Evolutionary conservation across 2,113 vertebrate genomes (phyloP).

Genomic region (Oxyura jamaicensis): DNA sequence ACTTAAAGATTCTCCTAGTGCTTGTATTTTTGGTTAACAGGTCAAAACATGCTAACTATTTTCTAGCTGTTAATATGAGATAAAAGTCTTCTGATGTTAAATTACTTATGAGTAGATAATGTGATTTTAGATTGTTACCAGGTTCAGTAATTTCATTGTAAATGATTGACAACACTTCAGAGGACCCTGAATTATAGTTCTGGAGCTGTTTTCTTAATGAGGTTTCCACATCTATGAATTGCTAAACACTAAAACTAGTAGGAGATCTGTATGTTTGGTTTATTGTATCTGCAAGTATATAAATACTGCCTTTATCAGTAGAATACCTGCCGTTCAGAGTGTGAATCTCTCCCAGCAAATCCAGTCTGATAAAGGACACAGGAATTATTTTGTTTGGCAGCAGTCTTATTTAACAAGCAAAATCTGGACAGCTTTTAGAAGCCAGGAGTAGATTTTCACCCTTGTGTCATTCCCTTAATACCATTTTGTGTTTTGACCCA

Average conservation of each 20-base stretch:
- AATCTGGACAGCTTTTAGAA: background rate
- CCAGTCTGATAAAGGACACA: background rate
- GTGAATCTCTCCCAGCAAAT: background rate
- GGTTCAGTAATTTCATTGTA: background rate
- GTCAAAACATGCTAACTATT: background rate
- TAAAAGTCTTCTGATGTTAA: background rate
- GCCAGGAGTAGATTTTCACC: background rate
- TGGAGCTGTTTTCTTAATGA: background rate
- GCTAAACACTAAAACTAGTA: conserved; percentile 28
- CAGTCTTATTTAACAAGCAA: background rate
- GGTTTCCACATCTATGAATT: conserved; percentile 37
- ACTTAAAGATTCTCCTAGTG: background rate
- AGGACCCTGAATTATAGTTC: background rate
- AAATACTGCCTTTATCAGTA: conserved; percentile 44
- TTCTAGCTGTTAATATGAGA: background rate
- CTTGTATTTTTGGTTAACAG: background rate
- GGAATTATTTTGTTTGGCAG: conserved; percentile 56
- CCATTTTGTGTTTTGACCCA: background rate
- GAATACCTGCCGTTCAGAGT: background rate
- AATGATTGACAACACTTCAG: background rate
- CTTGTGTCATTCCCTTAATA: background rate
- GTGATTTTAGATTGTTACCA: background rate
- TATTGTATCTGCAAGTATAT: background rate
- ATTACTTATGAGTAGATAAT: background rate
- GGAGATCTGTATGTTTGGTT: conserved; percentile 24